Conservation (phyloP, 2,797 vertebrate genomes). For the Thripadectes ignobilis region DNA sequence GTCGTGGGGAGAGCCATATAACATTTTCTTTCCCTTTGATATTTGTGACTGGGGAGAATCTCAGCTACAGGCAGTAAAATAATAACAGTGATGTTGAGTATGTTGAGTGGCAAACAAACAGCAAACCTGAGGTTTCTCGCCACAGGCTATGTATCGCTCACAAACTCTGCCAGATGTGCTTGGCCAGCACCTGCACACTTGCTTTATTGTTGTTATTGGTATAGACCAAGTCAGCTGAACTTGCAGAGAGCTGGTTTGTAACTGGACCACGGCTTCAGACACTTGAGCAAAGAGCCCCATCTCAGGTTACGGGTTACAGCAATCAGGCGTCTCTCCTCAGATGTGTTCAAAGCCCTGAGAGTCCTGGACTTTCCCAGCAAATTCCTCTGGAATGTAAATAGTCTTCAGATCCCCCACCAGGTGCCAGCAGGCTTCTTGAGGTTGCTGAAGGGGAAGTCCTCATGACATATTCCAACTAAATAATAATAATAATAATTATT, state of each 20-base stretch:
- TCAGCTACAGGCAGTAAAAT: neutral
- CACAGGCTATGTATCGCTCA: neutral
- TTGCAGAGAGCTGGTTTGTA: neutral
- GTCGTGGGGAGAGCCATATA: neutral
- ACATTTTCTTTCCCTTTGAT: constrained; percentile 27
- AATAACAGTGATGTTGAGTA: neutral
- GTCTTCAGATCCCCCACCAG: constrained; percentile 58
- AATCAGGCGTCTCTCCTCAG: constrained; percentile 25
- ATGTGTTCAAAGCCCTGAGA: constrained; percentile 65
- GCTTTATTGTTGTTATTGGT: neutral
- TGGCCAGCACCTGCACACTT: neutral
- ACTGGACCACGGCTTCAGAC: neutral
- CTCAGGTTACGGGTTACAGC: neutral
- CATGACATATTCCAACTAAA: neutral
- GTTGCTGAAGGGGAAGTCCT: constrained; percentile 50
- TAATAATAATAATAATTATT: neutral
- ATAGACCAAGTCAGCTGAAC: neutral
- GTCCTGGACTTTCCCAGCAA: constrained; percentile 77
- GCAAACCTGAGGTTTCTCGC: neutral
- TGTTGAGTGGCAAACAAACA: neutral
- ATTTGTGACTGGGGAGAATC: neutral
- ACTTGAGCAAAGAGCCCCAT: neutral
- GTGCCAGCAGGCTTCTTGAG: constrained; percentile 62
- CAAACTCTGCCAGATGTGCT: neutral
- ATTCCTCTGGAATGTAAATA: constrained; percentile 77